A percentile compares a stretch with the other conserved stretches of the same genome.
phyloP scores from a whole-genome alignment of 1,140 invertebrate genomes.

The Geopemphigus sp. region DNA sequence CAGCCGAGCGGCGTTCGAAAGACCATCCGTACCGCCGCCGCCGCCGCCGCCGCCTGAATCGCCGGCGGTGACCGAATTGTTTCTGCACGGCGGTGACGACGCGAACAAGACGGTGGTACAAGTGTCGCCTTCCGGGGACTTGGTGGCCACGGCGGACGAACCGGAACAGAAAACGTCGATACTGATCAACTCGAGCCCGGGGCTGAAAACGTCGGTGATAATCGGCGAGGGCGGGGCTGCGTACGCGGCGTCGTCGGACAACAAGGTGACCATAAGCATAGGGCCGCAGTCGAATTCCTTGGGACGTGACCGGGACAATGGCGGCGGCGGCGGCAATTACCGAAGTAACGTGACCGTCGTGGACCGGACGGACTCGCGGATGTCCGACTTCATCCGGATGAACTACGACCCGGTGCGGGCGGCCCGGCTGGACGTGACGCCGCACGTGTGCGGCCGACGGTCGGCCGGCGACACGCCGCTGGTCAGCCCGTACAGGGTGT shows the following conservation, averaged over 20 bases:
- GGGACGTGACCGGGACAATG: background rate
- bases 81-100: background rate
- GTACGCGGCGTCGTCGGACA: slow-evolving; percentile 30
- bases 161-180: slow-evolving; percentile 39
- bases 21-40: slow-evolving; percentile 29
- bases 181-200: slow-evolving; percentile 24
- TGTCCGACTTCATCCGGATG: slow-evolving; percentile 39
- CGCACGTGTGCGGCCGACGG: slow-evolving; percentile 66
- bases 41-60: slow-evolving; percentile 25
- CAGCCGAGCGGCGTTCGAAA: slow-evolving; percentile 39
- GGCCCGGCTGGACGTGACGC: slow-evolving; percentile 67
- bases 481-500: slow-evolving; percentile 30
- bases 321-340: background rate
- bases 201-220: slow-evolving; percentile 31
- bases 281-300: background rate
- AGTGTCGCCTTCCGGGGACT: background rate
- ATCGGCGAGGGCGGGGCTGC: slow-evolving; percentile 28
- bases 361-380: background rate
- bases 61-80: slow-evolving; percentile 14
- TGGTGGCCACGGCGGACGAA: background rate
- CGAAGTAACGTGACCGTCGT: slow-evolving; percentile 28
- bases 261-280: slow-evolving; percentile 44
- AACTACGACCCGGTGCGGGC: slow-evolving; percentile 66
- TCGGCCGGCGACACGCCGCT: background rate
- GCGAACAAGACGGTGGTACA: slow-evolving; percentile 32